Base-by-base conservation (phyloP, 1,140 invertebrate genomes). In the Drosophila seguyi region DNA sequence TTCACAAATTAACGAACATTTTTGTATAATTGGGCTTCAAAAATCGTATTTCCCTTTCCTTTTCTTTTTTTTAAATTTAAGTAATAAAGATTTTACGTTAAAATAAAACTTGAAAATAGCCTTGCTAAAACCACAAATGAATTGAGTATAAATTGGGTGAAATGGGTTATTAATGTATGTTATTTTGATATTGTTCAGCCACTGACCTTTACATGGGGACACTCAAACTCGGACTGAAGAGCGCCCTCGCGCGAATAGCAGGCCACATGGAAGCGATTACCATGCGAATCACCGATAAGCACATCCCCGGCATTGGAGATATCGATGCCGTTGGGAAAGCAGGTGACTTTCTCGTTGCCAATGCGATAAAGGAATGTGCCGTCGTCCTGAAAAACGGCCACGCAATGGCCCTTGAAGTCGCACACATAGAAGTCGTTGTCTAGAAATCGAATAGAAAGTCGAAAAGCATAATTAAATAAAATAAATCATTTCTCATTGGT, bases 391-490 rank as follows among this genome's bases (percentile, higher is more conserved):
- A 99, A 99, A 20, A 99, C 98, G 38, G 98, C 97, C 18, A 99
- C 98, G 93, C 98, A 99, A 93, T 99, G 98, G 59, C 98, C 98
- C 94, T 99, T 99, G 93, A 99, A 99, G 93, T 99, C 98, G 93
- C 98, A 99, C 27, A 99, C 97, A 93, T 98, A 99, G 93, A 98
- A 99, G 93, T 99, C 97, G 88, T 98, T 97, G 68, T 97, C 97
- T 97, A 88, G 6, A 22, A 25, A 14, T 4, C 18, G 18, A 7
- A 31, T n/a, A n/a, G 6, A 10, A 29, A 7, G 27, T 29, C 27
- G 31, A 31, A 31, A 13, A 13, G 0, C 10, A 11, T 11, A 34
- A 34, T 36, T 5, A 36, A 36, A 13, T 36, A 1, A 36, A 13
- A 36, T 16, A 25, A 14, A 11, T 22, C 6, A 25, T 25, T 16